A percentile compares a stretch with the other conserved stretches of the same genome.
Evolutionary conservation across 2,113 vertebrate species (phyloP).

Genomic region (human): GRCh38 chr4:47677001-47677500

Average conservation of each 20-base stretch:
- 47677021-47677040: not conserved
- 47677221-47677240: not conserved
- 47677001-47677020: not conserved
- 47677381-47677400: not conserved
- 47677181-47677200: not conserved
- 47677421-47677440: not conserved
- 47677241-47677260: not conserved
- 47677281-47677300: accelerated
- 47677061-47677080: not conserved
- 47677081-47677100: not conserved
- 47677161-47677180: not conserved
- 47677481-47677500: not conserved
- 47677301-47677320: not conserved
- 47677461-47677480: not conserved
- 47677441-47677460: not conserved
- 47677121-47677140: not conserved
- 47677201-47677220: not conserved
- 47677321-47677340: not conserved
- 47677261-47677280: not conserved
- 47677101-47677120: not conserved
- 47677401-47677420: not conserved
- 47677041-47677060: not conserved
- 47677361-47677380: not conserved
- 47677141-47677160: not conserved
- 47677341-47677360: not conserved